phyloP scores from a whole-genome alignment of 2,888 invertebrate genomes.

The Strigamia maritima region DNA sequence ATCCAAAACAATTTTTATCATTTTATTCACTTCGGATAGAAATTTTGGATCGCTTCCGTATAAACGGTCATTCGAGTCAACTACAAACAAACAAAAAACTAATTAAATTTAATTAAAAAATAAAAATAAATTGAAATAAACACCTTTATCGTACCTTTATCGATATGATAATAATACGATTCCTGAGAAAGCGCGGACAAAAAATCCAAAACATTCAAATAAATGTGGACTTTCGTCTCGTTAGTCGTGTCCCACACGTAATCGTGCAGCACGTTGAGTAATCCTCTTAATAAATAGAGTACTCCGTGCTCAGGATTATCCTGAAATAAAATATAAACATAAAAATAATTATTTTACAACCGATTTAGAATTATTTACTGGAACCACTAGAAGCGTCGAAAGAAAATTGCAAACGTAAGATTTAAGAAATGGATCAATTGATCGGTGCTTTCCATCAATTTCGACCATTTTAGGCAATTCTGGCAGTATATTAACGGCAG shows the following conservation, averaged over 20 bases:
- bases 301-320: constrained; percentile 87
- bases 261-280: constrained; percentile 75
- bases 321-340: constrained; percentile 53
- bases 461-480: constrained; percentile 70
- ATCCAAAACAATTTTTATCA: constrained; percentile 71
- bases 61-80: constrained; percentile 65
- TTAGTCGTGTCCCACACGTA: constrained; percentile 57
- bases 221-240: constrained; percentile 61
- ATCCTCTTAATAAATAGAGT: constrained; percentile 72
- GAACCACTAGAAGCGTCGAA: constrained; percentile 77
- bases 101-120: not conserved
- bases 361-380: constrained; percentile 56
- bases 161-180: constrained; percentile 78
- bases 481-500: constrained; percentile 73
- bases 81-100: not conserved
- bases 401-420: constrained; percentile 65
- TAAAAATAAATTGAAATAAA: not conserved
- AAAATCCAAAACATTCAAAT: constrained; percentile 73
- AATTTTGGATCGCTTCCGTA: constrained; percentile 89
- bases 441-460: constrained; percentile 69
- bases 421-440: constrained; percentile 61
- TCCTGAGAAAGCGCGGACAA: constrained; percentile 77
- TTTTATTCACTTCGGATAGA: constrained; percentile 71
- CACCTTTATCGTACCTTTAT: constrained; percentile 65
- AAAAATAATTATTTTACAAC: not conserved